phyloP scores from a whole-genome alignment of 2,797 vertebrate genomes.

The Knipowitschia caucasica region DNA sequence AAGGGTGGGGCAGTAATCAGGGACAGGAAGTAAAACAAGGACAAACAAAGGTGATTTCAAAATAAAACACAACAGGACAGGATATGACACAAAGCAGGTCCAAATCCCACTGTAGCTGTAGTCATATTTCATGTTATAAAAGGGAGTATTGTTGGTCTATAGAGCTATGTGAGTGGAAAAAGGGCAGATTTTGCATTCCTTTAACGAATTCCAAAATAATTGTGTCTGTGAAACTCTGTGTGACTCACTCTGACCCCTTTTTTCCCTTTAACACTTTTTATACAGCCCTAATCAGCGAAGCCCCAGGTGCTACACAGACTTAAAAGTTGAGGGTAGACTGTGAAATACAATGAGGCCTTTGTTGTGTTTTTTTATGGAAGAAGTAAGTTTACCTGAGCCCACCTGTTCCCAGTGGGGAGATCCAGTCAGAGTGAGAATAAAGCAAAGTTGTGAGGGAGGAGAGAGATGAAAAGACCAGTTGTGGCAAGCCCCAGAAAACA shows the following conservation, averaged over 20 bases:
- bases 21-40: too few species aligned
- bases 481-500: slow-evolving; percentile 42
- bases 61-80: too few species aligned
- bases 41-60: too few species aligned
- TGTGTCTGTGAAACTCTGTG: neutral
- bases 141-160: neutral
- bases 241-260: neutral
- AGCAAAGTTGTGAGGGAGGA: slow-evolving; percentile 39
- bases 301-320: slow-evolving; percentile 37
- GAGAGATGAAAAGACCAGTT: slow-evolving; percentile 54
- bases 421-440: slow-evolving; percentile 23
- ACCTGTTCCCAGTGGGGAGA: slow-evolving; percentile 40
- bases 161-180: neutral
- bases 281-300: slow-evolving; percentile 11
- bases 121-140: too few species aligned
- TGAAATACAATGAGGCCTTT: slow-evolving; percentile 6
- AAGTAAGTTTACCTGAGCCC: slow-evolving; percentile 36
- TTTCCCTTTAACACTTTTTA: neutral
- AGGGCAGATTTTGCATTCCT: neutral
- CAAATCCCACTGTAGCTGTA: too few species aligned
- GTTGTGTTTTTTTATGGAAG: slow-evolving; percentile 39
- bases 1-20: too few species aligned
- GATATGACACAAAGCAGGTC: too few species aligned
- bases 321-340: slow-evolving; percentile 24
- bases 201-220: neutral